Conservation (phyloP, 2,888 invertebrate species). For the Calameuta filiformis region DNA sequence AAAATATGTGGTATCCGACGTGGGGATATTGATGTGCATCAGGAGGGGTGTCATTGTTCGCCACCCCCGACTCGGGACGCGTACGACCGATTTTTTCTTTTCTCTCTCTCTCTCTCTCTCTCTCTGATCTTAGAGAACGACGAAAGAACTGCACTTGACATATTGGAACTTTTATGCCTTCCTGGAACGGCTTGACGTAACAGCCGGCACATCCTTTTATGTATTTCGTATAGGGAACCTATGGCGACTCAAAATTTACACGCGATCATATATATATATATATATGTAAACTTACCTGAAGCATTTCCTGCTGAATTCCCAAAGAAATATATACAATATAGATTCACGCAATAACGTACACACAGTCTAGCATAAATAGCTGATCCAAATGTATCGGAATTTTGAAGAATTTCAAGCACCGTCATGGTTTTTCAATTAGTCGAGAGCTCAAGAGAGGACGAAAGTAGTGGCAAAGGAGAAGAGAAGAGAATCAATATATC, state of each 20-base stretch:
- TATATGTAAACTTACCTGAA: too few relatives aligned
- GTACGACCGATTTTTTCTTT: slow-evolving; percentile 19
- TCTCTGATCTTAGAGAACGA: slow-evolving; percentile 28
- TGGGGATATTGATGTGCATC: slow-evolving; percentile 48
- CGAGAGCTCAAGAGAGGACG: not conserved
- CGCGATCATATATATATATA: too few relatives aligned
- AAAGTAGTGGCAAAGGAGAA: too few relatives aligned
- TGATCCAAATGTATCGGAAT: too few relatives aligned
- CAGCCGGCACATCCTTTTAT: slow-evolving; percentile 57
- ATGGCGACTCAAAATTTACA: too few relatives aligned
- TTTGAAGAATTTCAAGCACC: too few relatives aligned
- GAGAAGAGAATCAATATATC: too few relatives aligned
- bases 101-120: slow-evolving; percentile 2
- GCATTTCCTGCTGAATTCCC: too few relatives aligned
- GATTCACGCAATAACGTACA: too few relatives aligned
- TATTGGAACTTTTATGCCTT: slow-evolving; percentile 59
- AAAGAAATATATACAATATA: too few relatives aligned
- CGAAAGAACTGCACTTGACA: slow-evolving; percentile 54
- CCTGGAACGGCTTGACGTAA: slow-evolving; percentile 46
- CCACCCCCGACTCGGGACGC: slow-evolving; percentile 40
- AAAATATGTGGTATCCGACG: slow-evolving; percentile 51
- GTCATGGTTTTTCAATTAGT: too few relatives aligned
- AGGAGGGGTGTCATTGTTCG: slow-evolving; percentile 52
- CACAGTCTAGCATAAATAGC: too few relatives aligned
- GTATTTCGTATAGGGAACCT: slow-evolving; percentile 18